Evolutionary conservation across 2,113 vertebrate genomes (phyloP).

Genomic region (Serranochromis macrocephalus): DNA sequence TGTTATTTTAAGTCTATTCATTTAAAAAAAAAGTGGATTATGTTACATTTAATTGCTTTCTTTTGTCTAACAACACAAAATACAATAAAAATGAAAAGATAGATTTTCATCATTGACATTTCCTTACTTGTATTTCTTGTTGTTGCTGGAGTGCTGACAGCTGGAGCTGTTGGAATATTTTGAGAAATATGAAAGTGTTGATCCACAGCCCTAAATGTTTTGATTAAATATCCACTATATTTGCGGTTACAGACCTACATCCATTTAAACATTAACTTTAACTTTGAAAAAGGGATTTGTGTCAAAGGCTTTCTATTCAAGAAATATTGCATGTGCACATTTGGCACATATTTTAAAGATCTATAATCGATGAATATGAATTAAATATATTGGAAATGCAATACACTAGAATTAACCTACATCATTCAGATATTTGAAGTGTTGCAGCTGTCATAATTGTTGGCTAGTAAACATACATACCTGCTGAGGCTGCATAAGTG

Average conservation of each 20-base stretch:
- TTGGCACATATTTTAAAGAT: neutral
- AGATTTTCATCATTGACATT: neutral
- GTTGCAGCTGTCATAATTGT: neutral
- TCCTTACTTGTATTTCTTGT: neutral
- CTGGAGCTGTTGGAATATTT: neutral
- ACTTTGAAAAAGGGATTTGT: neutral
- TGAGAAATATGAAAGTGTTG: neutral
- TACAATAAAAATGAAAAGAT: neutral
- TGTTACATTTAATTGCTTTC: neutral
- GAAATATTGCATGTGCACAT: neutral
- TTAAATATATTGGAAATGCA: neutral
- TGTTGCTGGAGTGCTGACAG: neutral
- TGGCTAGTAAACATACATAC: neutral
- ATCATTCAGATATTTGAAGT: neutral
- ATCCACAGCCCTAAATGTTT: too few species aligned
- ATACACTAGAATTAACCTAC: neutral
- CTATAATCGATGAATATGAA: neutral
- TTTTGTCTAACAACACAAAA: neutral
- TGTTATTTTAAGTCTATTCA: too few species aligned
- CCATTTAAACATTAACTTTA: neutral
- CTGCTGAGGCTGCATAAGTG: neutral
- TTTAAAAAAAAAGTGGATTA: neutral
- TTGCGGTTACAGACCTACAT: neutral
- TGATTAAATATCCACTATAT: neutral
- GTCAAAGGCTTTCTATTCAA: neutral